A percentile compares a stretch with the other conserved stretches of the same genome.
phyloP scores from a whole-genome alignment of 2,113 vertebrate species.

The Amphilophus citrinellus region DNA sequence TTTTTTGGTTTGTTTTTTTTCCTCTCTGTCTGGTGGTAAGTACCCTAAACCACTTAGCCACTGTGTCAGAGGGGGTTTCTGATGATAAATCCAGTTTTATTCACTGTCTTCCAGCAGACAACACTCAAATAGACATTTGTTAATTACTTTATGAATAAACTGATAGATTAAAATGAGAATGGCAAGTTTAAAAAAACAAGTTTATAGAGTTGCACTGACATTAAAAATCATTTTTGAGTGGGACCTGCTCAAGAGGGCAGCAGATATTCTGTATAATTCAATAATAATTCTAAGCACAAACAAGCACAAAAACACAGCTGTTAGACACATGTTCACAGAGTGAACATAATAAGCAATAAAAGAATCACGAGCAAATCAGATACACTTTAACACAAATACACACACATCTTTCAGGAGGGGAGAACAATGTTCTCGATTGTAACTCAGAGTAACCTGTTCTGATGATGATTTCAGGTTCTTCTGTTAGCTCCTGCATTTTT shows the following conservation, averaged over 20 bases:
- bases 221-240: background rate
- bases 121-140: background rate
- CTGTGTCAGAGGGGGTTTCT: background rate
- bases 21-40: too few species aligned
- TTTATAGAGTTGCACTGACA: background rate
- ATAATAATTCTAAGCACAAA: background rate
- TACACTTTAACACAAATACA: background rate
- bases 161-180: background rate
- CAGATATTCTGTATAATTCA: background rate
- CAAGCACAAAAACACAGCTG: background rate
- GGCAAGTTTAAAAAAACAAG: background rate
- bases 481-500: background rate
- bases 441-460: background rate
- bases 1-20: too few species aligned
- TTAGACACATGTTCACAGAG: background rate
- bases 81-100: background rate
- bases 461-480: rapidly evolving
- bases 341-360: background rate
- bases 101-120: background rate
- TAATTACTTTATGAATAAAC: background rate
- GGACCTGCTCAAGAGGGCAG: background rate
- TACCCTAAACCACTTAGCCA: background rate
- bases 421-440: background rate
- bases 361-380: background rate
- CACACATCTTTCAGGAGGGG: too few species aligned